Evolutionary conservation across 2,797 vertebrate genomes (phyloP).

Genomic region (Acrocephalus scirpaceus): DNA sequence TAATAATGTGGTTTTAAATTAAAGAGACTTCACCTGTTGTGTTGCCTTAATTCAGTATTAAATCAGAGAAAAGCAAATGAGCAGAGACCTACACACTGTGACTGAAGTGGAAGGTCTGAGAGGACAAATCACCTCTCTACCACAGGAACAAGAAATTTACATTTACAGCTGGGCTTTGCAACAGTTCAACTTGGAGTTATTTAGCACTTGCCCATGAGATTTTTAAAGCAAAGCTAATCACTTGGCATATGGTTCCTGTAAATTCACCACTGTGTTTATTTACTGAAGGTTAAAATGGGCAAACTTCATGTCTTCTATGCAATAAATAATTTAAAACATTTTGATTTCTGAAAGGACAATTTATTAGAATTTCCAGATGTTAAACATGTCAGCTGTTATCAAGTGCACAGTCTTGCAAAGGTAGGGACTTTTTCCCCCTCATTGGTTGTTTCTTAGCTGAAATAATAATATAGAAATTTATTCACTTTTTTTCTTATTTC

Average conservation of each 20-base stretch:
- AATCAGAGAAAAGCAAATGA: background rate
- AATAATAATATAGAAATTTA: background rate
- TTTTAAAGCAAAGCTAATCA: background rate
- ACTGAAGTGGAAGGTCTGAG: background rate
- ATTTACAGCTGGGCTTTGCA: background rate
- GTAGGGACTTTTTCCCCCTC: rapidly evolving
- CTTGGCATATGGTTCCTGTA: background rate
- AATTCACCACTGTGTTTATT: background rate
- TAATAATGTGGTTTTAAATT: background rate
- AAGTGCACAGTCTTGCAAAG: background rate
- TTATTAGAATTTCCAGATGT: background rate
- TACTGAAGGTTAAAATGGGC: background rate
- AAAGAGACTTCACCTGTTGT: background rate
- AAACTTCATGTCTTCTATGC: background rate
- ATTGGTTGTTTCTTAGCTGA: background rate
- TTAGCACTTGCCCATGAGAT: background rate
- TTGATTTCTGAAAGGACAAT: background rate
- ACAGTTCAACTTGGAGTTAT: background rate
- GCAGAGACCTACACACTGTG: background rate
- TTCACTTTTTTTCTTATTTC: background rate
- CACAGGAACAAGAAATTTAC: background rate
- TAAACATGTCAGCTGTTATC: background rate
- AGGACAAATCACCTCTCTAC: background rate
- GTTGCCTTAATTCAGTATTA: background rate
- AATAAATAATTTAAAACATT: background rate